Evolutionary conservation across 1,140 invertebrate species (phyloP), one percentile per base, ranked within the genome.

Genomic region (Drosophila leontia): DNA sequence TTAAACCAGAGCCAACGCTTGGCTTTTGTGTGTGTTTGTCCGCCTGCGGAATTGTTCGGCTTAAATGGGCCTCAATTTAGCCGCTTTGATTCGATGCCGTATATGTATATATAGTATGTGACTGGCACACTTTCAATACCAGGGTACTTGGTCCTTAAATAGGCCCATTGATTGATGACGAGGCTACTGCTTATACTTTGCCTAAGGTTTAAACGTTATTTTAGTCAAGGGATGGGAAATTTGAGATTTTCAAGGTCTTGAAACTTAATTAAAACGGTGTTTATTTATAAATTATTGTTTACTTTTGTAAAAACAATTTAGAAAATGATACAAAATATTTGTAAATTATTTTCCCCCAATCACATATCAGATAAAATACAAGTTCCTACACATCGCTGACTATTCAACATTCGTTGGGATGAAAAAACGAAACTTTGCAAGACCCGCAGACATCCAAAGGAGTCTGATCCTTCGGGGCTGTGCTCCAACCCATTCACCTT

Each of bases 21-120:
- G 48, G 65, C 69, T 57, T 58, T 78, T 71, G 11, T 50, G 13
- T 35, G 53, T 80, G 42, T 59, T 44, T n/a, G 48, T 57, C 53
- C 50, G 62, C 44, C 44, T 19, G n/a, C 48, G 67, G 83, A 72
- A 76, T 69, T 82, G 67, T 82, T 82, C 67, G 70, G 76, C 70
- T 76, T 72, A 86, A 86, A 86, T 83, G 75, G 83, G 70, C 75
- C 79, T 82, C 75, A 79, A 79, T 82, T 86, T 57, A 69, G 55
- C 50, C 53, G 44, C 59, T 78, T 82, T 78, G 64, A 63, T 53
- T 70, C 45, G 15, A n/a, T 60, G 64, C 15, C 19, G 23, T 50
- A 55, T 39, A 39, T 56, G 12, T 55, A 37, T 55, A 19, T 55
- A 19, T 7, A 15, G 50, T 65, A 56, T 48, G 44, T 63, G 42